Evolutionary conservation across 2,888 invertebrate genomes (phyloP), one percentile per base, ranked within the genome.

Genomic region (Serripes groenlandicus): DNA sequence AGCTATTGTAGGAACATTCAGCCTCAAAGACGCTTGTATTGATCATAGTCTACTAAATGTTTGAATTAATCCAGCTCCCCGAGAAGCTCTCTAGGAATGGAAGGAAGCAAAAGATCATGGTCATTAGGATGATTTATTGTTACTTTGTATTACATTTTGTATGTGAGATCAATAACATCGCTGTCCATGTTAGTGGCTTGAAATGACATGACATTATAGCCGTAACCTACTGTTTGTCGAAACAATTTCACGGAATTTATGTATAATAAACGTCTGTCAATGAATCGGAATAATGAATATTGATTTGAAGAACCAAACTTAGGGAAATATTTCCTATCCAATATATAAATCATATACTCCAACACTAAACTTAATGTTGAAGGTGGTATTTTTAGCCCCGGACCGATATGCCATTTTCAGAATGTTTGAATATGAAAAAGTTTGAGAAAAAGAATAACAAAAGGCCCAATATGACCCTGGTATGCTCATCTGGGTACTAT

Each of bases 111-210:
- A 62, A 28, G 37, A 74, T 74, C 73, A 74, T 42, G 62, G 52
- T 64, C 62, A 49, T 52, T 18, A 34, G 62, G 73, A 64, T 42
- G 73, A 60, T 74, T 74, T 49, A 62, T 74, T 60, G 73, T 30
- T 23, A 66, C 66, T 66, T 66, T 42, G 66, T 66, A 66, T 66
- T 66, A 66, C 28, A 66, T 66, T 66, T 66, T 66, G 66, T 66
- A n/a, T 7, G 66, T 66, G 66, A 28, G 66, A 66, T 66, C 66
- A 66, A 66, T 66, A 66, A 28, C 66, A 66, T 35, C 42, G 66
- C 28, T 42, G 66, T 42, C 42, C 23, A 66, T 66, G 66, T 66
- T 66, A 28, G 26, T 37, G 66, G 35, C 66, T 11, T 42, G 66
- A 66, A 66, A 66, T 66, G 66, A 66, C 66, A 66, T n/a, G 42